A percentile compares a stretch with the other conserved stretches of the same genome.
Conservation (phyloP, 2,797 vertebrate species). For the Parambassis ranga region DNA sequence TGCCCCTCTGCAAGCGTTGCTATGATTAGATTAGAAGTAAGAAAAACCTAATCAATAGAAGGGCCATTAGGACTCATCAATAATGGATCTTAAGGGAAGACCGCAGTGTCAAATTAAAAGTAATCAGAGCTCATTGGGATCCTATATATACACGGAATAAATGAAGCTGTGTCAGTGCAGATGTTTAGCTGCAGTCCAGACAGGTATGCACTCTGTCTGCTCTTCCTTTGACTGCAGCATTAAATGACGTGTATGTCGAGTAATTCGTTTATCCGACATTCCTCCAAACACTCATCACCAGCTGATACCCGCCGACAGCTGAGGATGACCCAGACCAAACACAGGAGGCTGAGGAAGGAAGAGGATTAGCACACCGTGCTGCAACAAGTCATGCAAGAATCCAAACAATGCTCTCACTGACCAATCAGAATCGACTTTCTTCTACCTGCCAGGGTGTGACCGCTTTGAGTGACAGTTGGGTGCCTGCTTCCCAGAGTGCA, state of each 20-base stretch:
- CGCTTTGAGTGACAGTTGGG: too few relatives aligned
- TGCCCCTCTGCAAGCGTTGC: background rate
- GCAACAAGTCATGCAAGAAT: background rate
- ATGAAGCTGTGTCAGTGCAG: background rate
- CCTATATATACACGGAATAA: background rate
- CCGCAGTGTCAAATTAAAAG: slow-evolving; percentile 46
- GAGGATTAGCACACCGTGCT: background rate
- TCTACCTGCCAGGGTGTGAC: too few relatives aligned
- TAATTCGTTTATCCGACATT: background rate
- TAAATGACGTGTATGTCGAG: background rate
- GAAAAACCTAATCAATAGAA: slow-evolving; percentile 65
- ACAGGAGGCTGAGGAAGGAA: background rate
- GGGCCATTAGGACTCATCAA: slow-evolving; percentile 72
- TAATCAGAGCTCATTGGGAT: slow-evolving; percentile 36
- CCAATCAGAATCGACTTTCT: too few relatives aligned
- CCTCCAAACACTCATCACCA: background rate
- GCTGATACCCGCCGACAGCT: background rate
- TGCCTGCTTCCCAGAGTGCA: too few relatives aligned
- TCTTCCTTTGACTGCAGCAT: background rate
- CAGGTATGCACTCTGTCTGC: background rate
- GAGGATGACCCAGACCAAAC: slow-evolving; percentile 5
- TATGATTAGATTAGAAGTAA: slow-evolving; percentile 60
- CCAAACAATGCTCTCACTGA: too few relatives aligned
- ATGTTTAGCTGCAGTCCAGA: background rate
- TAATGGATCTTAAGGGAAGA: slow-evolving; percentile 56